These are phyloP conservation scores for Cecidostiba fungosa DNA, from an alignment of 2,888 invertebrate species.

Conservation along the genomic window DNA sequence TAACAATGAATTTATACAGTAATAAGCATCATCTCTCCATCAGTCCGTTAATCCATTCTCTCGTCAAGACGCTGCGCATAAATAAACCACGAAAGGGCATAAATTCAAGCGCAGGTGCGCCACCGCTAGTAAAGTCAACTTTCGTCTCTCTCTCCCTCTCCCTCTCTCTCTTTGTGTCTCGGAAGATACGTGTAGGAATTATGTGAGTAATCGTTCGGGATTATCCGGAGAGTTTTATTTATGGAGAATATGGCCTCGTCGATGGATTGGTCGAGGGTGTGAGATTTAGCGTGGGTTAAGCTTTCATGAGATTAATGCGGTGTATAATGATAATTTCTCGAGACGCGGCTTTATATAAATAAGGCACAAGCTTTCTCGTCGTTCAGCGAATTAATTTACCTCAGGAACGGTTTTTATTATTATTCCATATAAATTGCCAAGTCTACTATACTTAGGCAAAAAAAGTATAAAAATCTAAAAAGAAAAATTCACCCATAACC, in stretches of 20 bases:
- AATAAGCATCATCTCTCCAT: background rate
- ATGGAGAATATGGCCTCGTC: background rate
- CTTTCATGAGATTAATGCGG: background rate
- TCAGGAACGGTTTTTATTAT: too few relatives aligned
- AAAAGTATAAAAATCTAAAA: background rate
- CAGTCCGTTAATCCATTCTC: background rate
- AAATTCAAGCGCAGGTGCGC: constrained; percentile 53
- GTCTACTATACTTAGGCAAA: too few relatives aligned
- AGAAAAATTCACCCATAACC: background rate
- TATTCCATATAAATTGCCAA: too few relatives aligned
- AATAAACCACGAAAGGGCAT: constrained; percentile 18
- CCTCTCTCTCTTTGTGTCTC: background rate
- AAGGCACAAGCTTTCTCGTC: too few relatives aligned
- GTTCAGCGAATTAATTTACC: too few relatives aligned
- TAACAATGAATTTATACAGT: background rate
- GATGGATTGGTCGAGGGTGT: background rate
- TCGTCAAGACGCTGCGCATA: background rate
- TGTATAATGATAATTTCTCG: background rate
- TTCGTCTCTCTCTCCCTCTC: background rate
- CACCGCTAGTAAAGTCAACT: constrained; percentile 47
- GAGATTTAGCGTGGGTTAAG: background rate
- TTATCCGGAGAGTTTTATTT: constrained; percentile 2
- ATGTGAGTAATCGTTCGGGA: background rate
- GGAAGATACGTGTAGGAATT: background rate
- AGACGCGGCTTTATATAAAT: too few relatives aligned